Conservation (phyloP, 1,140 invertebrate genomes). For the Caerostris darwini region DNA sequence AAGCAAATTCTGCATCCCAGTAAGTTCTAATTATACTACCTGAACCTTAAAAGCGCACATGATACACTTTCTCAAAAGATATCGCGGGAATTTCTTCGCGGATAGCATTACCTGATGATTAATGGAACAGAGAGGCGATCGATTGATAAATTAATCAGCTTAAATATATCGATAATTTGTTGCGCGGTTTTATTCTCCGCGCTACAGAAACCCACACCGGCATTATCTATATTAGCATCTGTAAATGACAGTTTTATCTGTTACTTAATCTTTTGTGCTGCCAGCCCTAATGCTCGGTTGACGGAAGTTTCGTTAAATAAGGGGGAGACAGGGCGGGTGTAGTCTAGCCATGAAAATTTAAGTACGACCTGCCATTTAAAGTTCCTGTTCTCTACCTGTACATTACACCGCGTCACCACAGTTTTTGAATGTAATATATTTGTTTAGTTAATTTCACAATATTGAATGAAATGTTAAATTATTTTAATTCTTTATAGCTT, state of each 20-base stretch:
- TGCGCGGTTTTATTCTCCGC: neutral
- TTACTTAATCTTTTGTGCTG: slow-evolving; percentile 6
- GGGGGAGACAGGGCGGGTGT: neutral
- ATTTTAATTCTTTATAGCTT: too few species aligned
- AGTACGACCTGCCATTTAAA: neutral
- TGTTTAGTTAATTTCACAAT: too few species aligned
- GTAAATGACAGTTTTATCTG: slow-evolving; percentile 46
- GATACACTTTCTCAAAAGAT: neutral
- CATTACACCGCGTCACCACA: too few species aligned
- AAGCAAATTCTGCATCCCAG: too few species aligned
- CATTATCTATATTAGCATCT: slow-evolving; percentile 28
- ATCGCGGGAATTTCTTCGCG: neutral
- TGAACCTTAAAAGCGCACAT: too few species aligned
- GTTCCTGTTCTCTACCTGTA: neutral
- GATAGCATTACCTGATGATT: slow-evolving; percentile 26
- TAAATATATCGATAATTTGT: slow-evolving; percentile 5
- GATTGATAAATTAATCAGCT: slow-evolving; percentile 56
- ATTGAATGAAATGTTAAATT: too few species aligned
- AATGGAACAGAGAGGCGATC: neutral
- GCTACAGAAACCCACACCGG: neutral
- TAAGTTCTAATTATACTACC: too few species aligned
- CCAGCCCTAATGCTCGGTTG: neutral
- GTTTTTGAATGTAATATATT: too few species aligned
- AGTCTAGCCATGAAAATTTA: neutral
- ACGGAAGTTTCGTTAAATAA: neutral